Evolutionary conservation across 2,797 vertebrate genomes (phyloP).

Genomic region (Gallirallus australis): DNA sequence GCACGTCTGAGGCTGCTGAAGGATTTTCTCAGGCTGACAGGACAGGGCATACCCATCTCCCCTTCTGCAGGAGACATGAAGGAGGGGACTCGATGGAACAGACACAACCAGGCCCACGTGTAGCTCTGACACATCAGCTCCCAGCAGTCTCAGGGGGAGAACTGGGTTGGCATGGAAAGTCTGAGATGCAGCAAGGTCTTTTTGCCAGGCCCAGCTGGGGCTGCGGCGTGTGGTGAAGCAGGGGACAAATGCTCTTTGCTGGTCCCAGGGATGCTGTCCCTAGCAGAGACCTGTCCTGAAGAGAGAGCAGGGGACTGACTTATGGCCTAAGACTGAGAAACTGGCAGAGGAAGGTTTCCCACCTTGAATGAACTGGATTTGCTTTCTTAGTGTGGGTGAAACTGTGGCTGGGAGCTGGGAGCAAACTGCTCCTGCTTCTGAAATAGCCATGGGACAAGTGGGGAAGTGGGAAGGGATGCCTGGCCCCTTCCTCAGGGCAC

Average conservation of each 20-base stretch:
- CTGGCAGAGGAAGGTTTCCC: neutral
- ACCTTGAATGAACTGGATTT: rapidly evolving
- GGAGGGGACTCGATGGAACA: neutral
- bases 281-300: neutral
- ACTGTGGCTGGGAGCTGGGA: neutral
- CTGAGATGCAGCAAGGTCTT: neutral
- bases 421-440: neutral
- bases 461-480: neutral
- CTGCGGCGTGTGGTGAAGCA: neutral
- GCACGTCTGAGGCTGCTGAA: neutral
- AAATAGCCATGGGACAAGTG: neutral
- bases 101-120: neutral
- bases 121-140: neutral
- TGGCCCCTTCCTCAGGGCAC: neutral
- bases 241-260: neutral
- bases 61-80: neutral
- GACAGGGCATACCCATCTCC: neutral
- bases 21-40: constrained; percentile 1
- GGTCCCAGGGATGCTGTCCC: neutral
- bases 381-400: neutral
- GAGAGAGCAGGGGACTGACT: neutral
- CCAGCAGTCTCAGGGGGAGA: neutral
- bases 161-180: no score
- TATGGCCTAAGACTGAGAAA: neutral
- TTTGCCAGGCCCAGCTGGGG: neutral